Evolutionary conservation across 1,140 invertebrate species (phyloP), one percentile per base, ranked within the genome.

Genomic region (Halesus radiatus): DNA sequence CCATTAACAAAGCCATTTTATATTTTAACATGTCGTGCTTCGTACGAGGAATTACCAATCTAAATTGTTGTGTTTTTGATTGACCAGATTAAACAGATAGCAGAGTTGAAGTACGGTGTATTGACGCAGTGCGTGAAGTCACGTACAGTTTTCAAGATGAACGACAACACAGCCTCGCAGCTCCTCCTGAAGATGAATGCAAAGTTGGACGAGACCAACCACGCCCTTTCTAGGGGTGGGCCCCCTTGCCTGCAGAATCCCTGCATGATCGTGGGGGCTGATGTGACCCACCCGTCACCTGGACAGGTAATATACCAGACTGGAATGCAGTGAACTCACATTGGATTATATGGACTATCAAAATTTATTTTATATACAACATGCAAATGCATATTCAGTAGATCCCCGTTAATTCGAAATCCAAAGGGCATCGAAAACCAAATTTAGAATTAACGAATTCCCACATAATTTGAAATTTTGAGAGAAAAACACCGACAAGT

Each of bases 281-380:
- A 98, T 88, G 96, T 97, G 0, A 96, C 95, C 0, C 96, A 98
- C 91, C 95, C 96, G 0, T 92, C 94, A 1, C 94, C 94, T 0
- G 94, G 95, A 84, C 90, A 91, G 85, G 88, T 89, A 79, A 80
- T 22, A 54, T 45, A 0, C 10, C 37, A 45, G 37, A 45, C 13
- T 45, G 37, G 37, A 37, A 45, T 45, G 37, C 37, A 45, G 37
- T 45, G 37, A 45, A n/a, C n/a, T n/a, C n/a, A n/a, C n/a, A n/a
- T n/a, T n/a, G n/a, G n/a, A n/a, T n/a, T 37, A 4, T 37, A 29
- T 29, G 26, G 26, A 29, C 5, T 5, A 29, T 3, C 26, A 29
- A 29, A 5, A n/a, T n/a, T n/a, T n/a, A n/a, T n/a, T n/a, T n/a
- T n/a, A n/a, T n/a, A n/a, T n/a, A n/a, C n/a, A n/a, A n/a, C n/a